phyloP scores from a whole-genome alignment of 2,113 vertebrate species.

The Pseudopipra pipra region DNA sequence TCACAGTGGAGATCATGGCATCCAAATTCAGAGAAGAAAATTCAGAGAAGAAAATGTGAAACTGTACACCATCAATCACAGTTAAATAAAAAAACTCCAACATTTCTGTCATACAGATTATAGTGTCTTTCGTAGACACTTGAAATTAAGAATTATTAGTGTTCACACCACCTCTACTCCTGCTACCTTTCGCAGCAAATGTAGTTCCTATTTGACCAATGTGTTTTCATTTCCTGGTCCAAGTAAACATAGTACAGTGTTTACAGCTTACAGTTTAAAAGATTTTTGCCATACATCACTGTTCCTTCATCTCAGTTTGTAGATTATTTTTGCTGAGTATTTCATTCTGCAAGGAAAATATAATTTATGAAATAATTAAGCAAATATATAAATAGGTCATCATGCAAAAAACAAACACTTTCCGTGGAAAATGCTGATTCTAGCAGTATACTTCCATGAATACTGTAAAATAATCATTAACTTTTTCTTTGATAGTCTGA shows the following conservation, averaged over 20 bases:
- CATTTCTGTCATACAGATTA: background rate
- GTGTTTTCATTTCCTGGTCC: background rate
- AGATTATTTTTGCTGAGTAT: background rate
- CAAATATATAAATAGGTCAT: background rate
- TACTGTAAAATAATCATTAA: background rate
- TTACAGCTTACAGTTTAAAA: background rate
- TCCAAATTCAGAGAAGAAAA: background rate
- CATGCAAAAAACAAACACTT: background rate
- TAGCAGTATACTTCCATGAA: background rate
- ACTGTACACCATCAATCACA: background rate
- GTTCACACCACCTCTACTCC: background rate
- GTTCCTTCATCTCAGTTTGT: background rate
- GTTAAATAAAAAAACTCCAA: background rate
- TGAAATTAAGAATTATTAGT: background rate
- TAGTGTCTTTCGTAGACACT: background rate
- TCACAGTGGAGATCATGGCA: background rate
- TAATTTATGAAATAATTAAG: background rate
- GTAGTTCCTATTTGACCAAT: background rate
- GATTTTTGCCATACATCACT: background rate
- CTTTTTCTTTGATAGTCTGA: background rate
- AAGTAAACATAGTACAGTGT: background rate
- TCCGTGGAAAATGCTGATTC: background rate
- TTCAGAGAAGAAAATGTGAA: background rate
- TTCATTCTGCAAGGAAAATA: slow-evolving; percentile 9
- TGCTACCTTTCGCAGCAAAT: background rate